Evolutionary conservation across 2,113 vertebrate genomes (phyloP).

Genomic region (Micromys minutus): DNA sequence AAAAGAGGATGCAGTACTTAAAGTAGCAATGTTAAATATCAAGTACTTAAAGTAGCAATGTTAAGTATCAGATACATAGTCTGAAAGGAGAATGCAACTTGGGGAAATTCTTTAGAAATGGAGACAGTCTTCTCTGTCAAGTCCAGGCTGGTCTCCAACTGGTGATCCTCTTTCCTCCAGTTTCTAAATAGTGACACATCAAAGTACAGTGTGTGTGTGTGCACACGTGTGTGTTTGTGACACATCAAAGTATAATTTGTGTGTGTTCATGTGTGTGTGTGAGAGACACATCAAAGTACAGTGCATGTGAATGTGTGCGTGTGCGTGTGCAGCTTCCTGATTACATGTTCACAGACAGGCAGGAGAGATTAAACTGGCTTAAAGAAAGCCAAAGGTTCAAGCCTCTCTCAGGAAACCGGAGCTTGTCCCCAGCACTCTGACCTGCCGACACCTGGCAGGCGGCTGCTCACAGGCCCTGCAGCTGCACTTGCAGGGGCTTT

Average conservation of each 20-base stretch:
- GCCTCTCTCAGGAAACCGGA: not conserved
- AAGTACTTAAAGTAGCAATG: slow-evolving; percentile 11
- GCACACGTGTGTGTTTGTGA: no score
- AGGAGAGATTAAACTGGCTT: not conserved
- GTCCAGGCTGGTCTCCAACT: not conserved
- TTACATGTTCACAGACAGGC: slow-evolving; percentile 19
- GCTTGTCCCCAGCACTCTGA: not conserved
- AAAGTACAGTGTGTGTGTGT: slow-evolving; percentile 17
- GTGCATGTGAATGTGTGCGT: not conserved
- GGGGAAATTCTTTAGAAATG: slow-evolving; percentile 3
- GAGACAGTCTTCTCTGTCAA: not conserved
- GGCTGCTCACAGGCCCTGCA: not conserved
- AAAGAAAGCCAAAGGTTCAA: slow-evolving; percentile 48
- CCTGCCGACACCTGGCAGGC: not conserved
- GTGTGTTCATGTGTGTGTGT: no score
- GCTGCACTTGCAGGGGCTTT: not conserved
- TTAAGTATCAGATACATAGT: slow-evolving; percentile 23
- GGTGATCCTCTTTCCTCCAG: not conserved
- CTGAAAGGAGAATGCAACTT: slow-evolving; percentile 26
- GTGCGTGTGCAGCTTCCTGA: slow-evolving; percentile 36
- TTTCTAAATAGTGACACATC: slow-evolving; percentile 47
- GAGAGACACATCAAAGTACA: no score
- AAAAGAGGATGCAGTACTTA: not conserved
- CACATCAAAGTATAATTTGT: no score
- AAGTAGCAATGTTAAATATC: not conserved